Base-by-base conservation (phyloP, 2,797 vertebrate species). In the Danio albolineatus region DNA sequence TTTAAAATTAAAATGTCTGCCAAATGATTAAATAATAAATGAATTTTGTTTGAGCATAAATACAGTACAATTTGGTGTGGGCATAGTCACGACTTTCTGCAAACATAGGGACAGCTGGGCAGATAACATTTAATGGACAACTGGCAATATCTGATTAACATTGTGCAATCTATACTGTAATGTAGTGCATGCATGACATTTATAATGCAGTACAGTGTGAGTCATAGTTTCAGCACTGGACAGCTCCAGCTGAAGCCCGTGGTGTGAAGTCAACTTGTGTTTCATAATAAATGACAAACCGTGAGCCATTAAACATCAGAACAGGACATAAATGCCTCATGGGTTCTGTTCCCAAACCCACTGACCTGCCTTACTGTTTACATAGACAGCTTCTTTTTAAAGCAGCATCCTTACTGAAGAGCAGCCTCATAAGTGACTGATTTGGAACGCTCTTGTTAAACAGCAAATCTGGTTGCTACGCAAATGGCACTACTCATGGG, bases 201-300 rank as follows among this genome's bases (percentile, higher is more conserved):
- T 43, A 21, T 43, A 14, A 54, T 54, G 12, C 17, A 28, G 28
- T 38, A 9, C 2, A 43, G 19, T 12, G 6, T n/a, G 54, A 7
- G 56, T 59, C 78, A 44, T 5, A 10, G 51, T 78, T 82, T 82
- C 81, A 82, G 75, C 81, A 82, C 75, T 39, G 81, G 81, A 82
- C 70, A 82, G 81, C 81, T 67, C 75, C 75, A 19, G 16, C 60
- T 12, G n/a, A 64, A 75, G 36, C 12, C 60, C 53, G 48, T 60
- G 49, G 49, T 71, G n/a, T 41, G 38, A 39, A 69, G 6, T 39
- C 48, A 12, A 7, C 28, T 53, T 53, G 10, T 53, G 28, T 53
- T 53, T 69, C 38, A 7, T 10, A 39, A 5, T 12, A 17, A 39
- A 70, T n/a, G 10, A 53, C 48, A 70, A 70, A 7, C 48, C 0